These are phyloP conservation scores for Archocentrus centrarchus DNA, from an alignment of 2,113 vertebrate species.

Conservation along the genomic window DNA sequence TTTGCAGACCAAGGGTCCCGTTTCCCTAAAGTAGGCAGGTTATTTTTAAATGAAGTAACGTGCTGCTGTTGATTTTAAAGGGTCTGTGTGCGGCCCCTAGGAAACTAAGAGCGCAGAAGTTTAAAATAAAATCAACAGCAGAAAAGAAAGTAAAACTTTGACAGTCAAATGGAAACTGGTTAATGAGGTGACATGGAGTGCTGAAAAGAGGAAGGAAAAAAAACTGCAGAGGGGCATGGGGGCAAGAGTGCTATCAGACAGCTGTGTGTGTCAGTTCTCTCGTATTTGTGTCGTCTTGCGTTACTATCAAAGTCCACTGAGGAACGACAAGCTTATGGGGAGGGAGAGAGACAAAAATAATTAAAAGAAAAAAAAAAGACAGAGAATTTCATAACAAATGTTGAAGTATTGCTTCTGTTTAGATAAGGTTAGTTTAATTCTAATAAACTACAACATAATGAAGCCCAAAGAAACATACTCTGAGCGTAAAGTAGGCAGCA, in stretches of 20 bases:
- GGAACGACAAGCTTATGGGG: slow-evolving; percentile 14
- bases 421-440: not conserved
- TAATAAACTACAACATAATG: not conserved
- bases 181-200: slow-evolving; percentile 4
- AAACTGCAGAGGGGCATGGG: not conserved
- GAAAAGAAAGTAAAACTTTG: slow-evolving; percentile 19
- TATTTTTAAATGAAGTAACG: not conserved
- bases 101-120: not conserved
- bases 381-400: not conserved
- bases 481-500: not conserved
- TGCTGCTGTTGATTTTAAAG: not conserved
- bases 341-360: not conserved
- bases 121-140: not conserved
- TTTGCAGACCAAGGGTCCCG: slow-evolving; percentile 23
- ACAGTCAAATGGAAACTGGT: not conserved
- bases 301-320: slow-evolving; percentile 59
- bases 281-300: slow-evolving; percentile 76
- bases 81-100: not conserved
- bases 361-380: not conserved
- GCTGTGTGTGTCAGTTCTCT: slow-evolving; percentile 77
- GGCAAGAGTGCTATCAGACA: slow-evolving; percentile 56
- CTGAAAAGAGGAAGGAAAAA: not conserved
- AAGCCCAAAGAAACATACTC: not conserved
- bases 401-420: not conserved
- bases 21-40: slow-evolving; percentile 33